Conservation (phyloP, 2,888 invertebrate genomes). For the Erebia palarica region DNA sequence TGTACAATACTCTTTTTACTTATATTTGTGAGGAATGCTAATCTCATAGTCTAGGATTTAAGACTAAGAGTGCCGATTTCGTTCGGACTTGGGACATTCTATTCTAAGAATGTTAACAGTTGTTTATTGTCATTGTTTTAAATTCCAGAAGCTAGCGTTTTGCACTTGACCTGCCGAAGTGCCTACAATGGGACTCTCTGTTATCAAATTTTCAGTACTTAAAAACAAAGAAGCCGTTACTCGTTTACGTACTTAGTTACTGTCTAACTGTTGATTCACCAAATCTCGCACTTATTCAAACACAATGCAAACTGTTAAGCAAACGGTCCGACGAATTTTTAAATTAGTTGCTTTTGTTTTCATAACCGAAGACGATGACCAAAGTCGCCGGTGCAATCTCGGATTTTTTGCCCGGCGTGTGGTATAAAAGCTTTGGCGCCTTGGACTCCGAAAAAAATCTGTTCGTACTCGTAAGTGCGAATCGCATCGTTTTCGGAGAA, state of each 20-base stretch:
- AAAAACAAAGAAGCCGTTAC: conserved; percentile 41
- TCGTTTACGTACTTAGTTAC: conserved; percentile 28
- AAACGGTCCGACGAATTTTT: conserved; percentile 46
- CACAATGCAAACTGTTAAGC: conserved; percentile 47
- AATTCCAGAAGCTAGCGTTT: conserved; percentile 19
- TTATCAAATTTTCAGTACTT: conserved; percentile 33
- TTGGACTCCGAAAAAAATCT: conserved; percentile 59
- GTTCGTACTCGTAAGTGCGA: conserved; percentile 64
- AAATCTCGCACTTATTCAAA: conserved; percentile 44
- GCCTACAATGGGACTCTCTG: conserved; percentile 1
- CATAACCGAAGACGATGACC: conserved; percentile 60
- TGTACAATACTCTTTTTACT: conserved; percentile 7
- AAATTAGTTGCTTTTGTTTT: conserved; percentile 72
- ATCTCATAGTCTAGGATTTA: conserved; percentile 3
- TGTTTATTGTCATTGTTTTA: conserved; percentile 10
- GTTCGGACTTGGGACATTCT: neutral
- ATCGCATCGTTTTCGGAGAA: conserved; percentile 65
- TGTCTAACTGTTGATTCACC: conserved; percentile 55
- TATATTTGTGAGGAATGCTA: neutral
- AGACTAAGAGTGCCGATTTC: neutral
- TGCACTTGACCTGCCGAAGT: conserved; percentile 5
- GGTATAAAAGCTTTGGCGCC: conserved; percentile 79
- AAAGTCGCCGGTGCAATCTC: conserved; percentile 57
- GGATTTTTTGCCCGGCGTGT: conserved; percentile 58
- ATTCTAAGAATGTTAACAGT: conserved; percentile 9